These are phyloP conservation scores for Ophion slaviceki DNA, from an alignment of 2,888 invertebrate genomes.

Conservation along the genomic window DNA sequence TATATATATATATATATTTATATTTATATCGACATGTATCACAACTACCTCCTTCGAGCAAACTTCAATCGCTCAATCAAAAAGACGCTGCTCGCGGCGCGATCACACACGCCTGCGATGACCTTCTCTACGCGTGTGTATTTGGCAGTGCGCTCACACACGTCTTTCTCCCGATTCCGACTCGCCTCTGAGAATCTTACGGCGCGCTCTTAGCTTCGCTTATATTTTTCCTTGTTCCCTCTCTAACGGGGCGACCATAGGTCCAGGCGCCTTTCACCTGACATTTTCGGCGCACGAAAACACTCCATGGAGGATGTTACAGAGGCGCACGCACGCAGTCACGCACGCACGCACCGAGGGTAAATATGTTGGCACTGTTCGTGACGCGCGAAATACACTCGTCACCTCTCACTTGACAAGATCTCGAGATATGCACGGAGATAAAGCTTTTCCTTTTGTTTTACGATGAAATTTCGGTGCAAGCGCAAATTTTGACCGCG, in stretches of 20 bases:
- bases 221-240: slow-evolving; percentile 23
- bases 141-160: slow-evolving; percentile 47
- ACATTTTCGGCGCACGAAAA: slow-evolving; percentile 69
- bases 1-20: slow-evolving; percentile 12
- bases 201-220: slow-evolving; percentile 10
- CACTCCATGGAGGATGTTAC: slow-evolving; percentile 23
- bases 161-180: slow-evolving; percentile 36
- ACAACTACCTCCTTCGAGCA: slow-evolving; percentile 53
- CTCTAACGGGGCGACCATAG: slow-evolving; percentile 68
- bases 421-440: background rate
- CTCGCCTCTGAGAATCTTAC: slow-evolving; percentile 7
- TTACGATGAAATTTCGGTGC: background rate
- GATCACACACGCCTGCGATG: slow-evolving; percentile 64
- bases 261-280: slow-evolving; percentile 69
- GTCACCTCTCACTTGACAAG: slow-evolving; percentile 23
- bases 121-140: slow-evolving; percentile 67
- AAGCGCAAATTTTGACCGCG: slow-evolving; percentile 4
- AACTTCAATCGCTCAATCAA: slow-evolving; percentile 57
- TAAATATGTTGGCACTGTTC: slow-evolving; percentile 54
- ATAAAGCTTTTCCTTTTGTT: background rate
- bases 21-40: background rate
- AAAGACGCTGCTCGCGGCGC: slow-evolving; percentile 61
- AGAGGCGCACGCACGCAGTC: slow-evolving; percentile 13
- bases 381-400: slow-evolving; percentile 49
- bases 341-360: slow-evolving; percentile 28